These are phyloP conservation scores for Adelges cooleyi DNA, from an alignment of 1,140 invertebrate species.

Conservation along the genomic window DNA sequence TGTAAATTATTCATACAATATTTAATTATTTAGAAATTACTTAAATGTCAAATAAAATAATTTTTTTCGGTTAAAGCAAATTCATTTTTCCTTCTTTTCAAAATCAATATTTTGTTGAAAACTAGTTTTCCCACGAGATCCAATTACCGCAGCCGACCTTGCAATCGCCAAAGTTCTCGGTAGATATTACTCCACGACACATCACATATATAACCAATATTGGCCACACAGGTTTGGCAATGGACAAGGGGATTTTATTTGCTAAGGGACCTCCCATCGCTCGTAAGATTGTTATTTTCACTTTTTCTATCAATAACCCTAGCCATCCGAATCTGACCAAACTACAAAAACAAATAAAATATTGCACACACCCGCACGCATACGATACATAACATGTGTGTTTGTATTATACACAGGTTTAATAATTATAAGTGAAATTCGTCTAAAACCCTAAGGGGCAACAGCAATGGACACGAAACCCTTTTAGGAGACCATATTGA, in stretches of 20 bases:
- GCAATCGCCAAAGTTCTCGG: neutral
- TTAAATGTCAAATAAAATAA: too few species aligned
- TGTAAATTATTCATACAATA: too few species aligned
- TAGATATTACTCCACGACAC: neutral
- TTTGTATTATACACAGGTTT: too few species aligned
- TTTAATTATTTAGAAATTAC: too few species aligned
- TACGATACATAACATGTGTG: neutral
- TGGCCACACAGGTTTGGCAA: neutral
- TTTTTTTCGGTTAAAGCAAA: too few species aligned
- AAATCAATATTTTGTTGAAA: slow-evolving; percentile 14
- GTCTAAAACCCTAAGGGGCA: neutral
- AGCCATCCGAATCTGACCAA: slow-evolving; percentile 14
- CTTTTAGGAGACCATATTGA: slow-evolving; percentile 11
- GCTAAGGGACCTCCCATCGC: slow-evolving; percentile 20
- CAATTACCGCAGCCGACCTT: neutral
- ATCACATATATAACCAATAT: neutral
- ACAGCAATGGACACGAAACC: neutral
- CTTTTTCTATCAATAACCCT: slow-evolving; percentile 18
- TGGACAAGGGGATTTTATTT: neutral
- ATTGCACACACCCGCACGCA: neutral
- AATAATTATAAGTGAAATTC: slow-evolving; percentile 22
- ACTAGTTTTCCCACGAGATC: slow-evolving; percentile 14
- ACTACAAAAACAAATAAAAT: slow-evolving; percentile 16
- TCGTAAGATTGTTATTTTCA: slow-evolving; percentile 28
- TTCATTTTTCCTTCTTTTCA: neutral